A percentile compares a stretch with the other conserved stretches of the same genome.
These are phyloP conservation scores for Metalampra italica DNA, from an alignment of 2,888 invertebrate genomes.

Conservation along the genomic window DNA sequence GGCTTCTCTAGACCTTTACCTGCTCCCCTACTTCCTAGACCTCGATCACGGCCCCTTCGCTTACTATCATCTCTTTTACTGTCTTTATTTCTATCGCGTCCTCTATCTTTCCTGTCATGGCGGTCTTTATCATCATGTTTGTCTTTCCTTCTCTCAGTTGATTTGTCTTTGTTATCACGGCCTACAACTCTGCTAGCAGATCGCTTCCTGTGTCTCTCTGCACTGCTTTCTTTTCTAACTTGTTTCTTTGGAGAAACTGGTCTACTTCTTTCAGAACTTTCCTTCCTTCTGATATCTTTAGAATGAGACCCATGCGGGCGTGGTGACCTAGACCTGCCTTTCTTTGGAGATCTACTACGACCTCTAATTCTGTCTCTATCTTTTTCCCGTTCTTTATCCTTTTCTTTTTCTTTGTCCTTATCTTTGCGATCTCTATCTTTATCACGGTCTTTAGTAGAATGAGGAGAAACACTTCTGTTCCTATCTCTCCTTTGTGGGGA, in stretches of 20 bases:
- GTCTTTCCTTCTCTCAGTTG: constrained; percentile 69
- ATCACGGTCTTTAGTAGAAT: constrained; percentile 65
- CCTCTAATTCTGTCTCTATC: constrained; percentile 73
- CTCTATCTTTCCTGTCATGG: constrained; percentile 84
- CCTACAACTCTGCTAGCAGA: constrained; percentile 69
- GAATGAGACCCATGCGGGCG: constrained; percentile 53
- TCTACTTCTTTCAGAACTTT: constrained; percentile 69
- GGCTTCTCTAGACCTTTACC: constrained; percentile 80
- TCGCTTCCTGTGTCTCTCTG: constrained; percentile 61
- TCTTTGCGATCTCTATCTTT: constrained; percentile 69
- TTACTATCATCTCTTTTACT: constrained; percentile 73
- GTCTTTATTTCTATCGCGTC: constrained; percentile 80
- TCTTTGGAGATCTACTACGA: constrained; percentile 69
- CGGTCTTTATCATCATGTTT: constrained; percentile 78
- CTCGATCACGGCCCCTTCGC: constrained; percentile 68
- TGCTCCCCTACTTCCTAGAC: constrained; percentile 64
- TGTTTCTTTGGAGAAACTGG: constrained; percentile 72
- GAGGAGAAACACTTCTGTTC: constrained; percentile 60
- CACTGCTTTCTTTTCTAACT: constrained; percentile 57
- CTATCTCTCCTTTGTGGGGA: constrained; percentile 65
- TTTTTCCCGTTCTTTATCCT: constrained; percentile 69
- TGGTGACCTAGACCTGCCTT: constrained; percentile 67
- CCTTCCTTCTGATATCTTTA: constrained; percentile 67
- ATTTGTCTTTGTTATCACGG: constrained; percentile 70
- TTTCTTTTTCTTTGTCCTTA: constrained; percentile 64